Base-by-base conservation (phyloP, 2,888 invertebrate genomes). In the Cerceris ruficornis region DNA sequence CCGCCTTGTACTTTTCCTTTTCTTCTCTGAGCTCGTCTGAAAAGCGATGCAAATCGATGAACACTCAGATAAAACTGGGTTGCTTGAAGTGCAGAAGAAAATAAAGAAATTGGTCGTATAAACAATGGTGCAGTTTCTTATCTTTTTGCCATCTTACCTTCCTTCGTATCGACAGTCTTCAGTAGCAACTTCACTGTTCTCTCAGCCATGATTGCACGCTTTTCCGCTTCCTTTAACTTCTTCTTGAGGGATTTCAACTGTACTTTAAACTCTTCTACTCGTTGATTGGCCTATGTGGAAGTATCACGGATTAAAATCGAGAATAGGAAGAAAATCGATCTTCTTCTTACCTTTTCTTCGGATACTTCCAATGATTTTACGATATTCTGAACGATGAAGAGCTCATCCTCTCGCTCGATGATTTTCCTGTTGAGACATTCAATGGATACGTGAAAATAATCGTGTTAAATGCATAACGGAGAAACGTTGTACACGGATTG, bases 1-100 rank as follows among this genome's bases (percentile, higher is more conserved):
- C 95, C 87, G 94, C 94, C 94, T 95, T 96, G 95, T 95, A 96
- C 92, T 95, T 95, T 93, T 96, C 96, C 93, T 96, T 96, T 89
- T 94, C 94, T 91, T 94, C 94, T 88, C 94, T 93, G 89, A 94
- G 92, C 87, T 94, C 94, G 92, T 94, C 94, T 94, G 92, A 62
- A 92, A 92, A 11, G 8, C 0, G 46, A 55, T 0, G 46, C 0
- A 8, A 11, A 46, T 46, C 8, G 5, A 2, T 8, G 5, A 46
- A 8, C 9, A 46, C 46, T 46, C 1, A 11, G 8, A 6, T 11
- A 46, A 46, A 4, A 11, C 5, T 11, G 8, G 1, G 9, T 46
- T 46, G 0, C 11, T 46, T 11, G 9, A 11, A 8, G 2, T 46
- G n/a, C n/a, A n/a, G n/a, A n/a, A n/a, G n/a, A n/a, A n/a, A n/a